Percentiles rank a stretch among this genome's conserved stretches.
Conservation (phyloP, 2,888 invertebrate genomes). For the Stenodema calcarata region DNA sequence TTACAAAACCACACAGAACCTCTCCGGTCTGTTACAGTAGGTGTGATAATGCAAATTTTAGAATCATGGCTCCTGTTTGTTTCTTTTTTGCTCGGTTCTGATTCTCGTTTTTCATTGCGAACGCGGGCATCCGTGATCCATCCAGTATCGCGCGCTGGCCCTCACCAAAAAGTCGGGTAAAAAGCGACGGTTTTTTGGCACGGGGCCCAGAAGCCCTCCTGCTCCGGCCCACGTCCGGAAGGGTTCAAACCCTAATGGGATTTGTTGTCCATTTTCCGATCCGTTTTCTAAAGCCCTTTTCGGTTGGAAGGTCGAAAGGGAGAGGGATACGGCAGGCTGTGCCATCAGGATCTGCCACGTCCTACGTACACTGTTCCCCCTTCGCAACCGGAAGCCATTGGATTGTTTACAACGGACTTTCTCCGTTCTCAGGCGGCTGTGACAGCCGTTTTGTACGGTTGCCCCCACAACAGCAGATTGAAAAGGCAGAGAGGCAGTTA, state of each 20-base stretch:
- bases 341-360: background rate
- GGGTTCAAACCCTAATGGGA: conserved; percentile 10
- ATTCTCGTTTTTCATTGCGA: background rate
- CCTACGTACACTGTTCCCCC: background rate
- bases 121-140: background rate
- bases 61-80: too few relatives aligned
- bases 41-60: too few relatives aligned
- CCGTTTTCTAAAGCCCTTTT: conserved; percentile 5
- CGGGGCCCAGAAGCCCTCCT: background rate
- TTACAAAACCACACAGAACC: too few relatives aligned
- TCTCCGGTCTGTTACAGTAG: too few relatives aligned
- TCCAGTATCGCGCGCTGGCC: background rate
- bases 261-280: conserved; percentile 43
- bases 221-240: background rate
- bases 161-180: background rate
- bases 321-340: background rate
- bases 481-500: too few relatives aligned
- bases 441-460: background rate
- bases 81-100: background rate
- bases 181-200: background rate
- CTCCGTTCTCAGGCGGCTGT: background rate
- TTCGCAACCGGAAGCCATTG: background rate
- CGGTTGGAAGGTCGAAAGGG: background rate
- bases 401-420: background rate
- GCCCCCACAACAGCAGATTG: too few relatives aligned